These are phyloP conservation scores for Lagenorhynchus albirostris DNA, from an alignment of 2,113 vertebrate genomes.

Conservation along the genomic window DNA sequence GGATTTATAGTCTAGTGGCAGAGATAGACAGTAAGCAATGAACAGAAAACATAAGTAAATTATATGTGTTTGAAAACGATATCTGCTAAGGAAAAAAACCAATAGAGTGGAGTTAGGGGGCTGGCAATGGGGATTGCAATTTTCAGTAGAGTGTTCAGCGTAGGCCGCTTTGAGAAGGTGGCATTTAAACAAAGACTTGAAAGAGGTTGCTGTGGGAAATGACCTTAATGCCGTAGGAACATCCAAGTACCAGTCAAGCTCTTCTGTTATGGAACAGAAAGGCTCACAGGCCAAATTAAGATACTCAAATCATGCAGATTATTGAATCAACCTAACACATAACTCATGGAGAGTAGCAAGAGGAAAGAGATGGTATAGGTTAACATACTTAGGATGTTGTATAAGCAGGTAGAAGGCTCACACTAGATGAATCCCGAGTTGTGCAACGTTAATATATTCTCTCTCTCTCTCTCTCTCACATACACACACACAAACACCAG, in stretches of 20 bases:
- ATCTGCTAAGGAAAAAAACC: background rate
- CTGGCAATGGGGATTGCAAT: background rate
- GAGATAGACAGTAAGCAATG: background rate
- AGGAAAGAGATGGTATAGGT: background rate
- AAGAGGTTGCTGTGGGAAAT: background rate
- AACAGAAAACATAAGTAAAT: background rate
- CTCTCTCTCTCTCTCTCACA: background rate
- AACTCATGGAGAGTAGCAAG: background rate
- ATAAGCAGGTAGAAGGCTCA: background rate
- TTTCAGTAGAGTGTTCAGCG: background rate
- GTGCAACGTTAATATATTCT: background rate
- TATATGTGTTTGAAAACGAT: background rate
- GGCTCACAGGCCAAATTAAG: background rate
- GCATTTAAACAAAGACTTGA: slow-evolving; percentile 10
- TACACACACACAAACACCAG: background rate
- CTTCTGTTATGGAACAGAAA: background rate
- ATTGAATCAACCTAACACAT: background rate
- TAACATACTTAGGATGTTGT: background rate
- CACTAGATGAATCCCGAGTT: background rate
- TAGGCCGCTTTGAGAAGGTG: background rate
- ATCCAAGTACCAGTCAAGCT: background rate
- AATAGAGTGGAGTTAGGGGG: background rate
- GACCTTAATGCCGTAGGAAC: background rate
- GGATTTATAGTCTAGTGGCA: background rate
- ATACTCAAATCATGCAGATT: background rate